phyloP scores from a whole-genome alignment of 2,113 vertebrate species.

The Ceratotherium simum region DNA sequence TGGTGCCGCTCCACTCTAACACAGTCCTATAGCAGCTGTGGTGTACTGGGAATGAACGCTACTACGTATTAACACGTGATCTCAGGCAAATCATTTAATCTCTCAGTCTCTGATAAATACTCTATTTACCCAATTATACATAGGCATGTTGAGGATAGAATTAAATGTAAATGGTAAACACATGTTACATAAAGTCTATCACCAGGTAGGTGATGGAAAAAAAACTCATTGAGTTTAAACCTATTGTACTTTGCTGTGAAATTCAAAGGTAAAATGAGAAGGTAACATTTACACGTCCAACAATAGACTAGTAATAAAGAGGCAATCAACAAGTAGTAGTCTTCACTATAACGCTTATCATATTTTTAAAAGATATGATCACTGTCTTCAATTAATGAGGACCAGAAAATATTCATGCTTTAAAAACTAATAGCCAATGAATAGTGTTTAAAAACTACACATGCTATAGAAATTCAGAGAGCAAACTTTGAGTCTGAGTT shows the following conservation, averaged over 20 bases:
- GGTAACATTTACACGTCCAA: neutral
- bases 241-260: neutral
- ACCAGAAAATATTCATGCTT: neutral
- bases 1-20: neutral
- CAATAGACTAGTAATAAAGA: neutral
- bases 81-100: neutral
- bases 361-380: neutral
- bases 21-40: accelerated
- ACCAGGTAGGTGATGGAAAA: neutral
- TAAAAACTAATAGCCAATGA: neutral
- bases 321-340: neutral
- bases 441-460: neutral
- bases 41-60: neutral
- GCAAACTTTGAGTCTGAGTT: neutral
- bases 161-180: neutral
- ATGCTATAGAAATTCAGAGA: neutral
- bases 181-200: neutral
- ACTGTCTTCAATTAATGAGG: neutral
- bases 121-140: neutral
- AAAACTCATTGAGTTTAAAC: neutral
- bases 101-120: neutral
- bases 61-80: neutral
- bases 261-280: constrained; percentile 1
- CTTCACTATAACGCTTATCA: neutral
- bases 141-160: neutral